These are phyloP conservation scores for Elysia crispata DNA, from an alignment of 2,888 invertebrate species.

Conservation along the genomic window DNA sequence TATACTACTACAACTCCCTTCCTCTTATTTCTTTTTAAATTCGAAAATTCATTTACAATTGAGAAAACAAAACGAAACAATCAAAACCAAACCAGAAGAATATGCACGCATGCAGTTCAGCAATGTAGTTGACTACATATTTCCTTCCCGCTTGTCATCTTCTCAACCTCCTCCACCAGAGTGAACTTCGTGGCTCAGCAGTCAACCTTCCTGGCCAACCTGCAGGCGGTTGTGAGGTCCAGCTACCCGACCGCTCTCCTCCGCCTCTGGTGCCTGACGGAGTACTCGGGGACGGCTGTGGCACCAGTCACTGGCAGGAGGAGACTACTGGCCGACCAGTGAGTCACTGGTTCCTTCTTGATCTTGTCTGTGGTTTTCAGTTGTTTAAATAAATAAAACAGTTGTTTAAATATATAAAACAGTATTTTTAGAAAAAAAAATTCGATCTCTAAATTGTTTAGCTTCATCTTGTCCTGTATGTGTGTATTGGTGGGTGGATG, in stretches of 20 bases:
- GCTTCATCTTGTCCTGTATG: too few relatives aligned
- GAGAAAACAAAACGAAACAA: too few relatives aligned
- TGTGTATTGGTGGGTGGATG: too few relatives aligned
- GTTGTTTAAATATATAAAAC: neutral
- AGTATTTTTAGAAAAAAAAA: too few relatives aligned
- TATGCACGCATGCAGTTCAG: too few relatives aligned
- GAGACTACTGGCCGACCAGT: slow-evolving; percentile 50
- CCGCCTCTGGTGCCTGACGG: slow-evolving; percentile 63
- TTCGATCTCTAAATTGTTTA: too few relatives aligned
- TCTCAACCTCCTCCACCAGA: slow-evolving; percentile 43
- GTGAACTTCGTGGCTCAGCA: slow-evolving; percentile 55
- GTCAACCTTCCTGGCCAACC: slow-evolving; percentile 57
- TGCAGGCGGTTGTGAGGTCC: slow-evolving; percentile 56
- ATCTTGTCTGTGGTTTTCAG: neutral
- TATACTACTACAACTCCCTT: too few relatives aligned
- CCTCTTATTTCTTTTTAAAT: too few relatives aligned
- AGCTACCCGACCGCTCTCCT: slow-evolving; percentile 56
- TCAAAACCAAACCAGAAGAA: too few relatives aligned
- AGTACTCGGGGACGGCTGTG: slow-evolving; percentile 47
- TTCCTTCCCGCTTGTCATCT: neutral
- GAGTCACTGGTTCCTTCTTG: slow-evolving; percentile 18
- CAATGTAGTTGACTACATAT: too few relatives aligned
- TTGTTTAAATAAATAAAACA: neutral
- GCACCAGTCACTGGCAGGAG: slow-evolving; percentile 41
- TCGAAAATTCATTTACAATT: too few relatives aligned